Evolutionary conservation across 53 echinoderm and acorn worm species (phyloP).

Genomic region (Arbacia lixula): DNA sequence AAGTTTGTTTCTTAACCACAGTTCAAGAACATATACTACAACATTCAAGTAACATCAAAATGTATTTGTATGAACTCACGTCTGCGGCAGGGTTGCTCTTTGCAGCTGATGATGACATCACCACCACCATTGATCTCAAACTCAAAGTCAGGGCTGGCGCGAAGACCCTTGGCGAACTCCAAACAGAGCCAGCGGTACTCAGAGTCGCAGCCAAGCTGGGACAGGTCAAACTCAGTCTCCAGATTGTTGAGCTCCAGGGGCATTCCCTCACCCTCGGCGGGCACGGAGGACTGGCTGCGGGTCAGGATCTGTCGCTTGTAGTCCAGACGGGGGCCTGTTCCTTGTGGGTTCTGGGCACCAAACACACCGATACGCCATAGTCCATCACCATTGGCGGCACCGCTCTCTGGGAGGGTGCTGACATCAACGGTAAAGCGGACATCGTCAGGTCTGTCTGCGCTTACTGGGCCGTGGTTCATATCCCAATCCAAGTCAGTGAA

Average conservation of each 20-base stretch:
- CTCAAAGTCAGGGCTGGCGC: conserved; percentile 82
- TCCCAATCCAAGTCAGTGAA: conserved; percentile 78
- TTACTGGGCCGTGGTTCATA: conserved; percentile 42
- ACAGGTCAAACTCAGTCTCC: conserved; percentile 71
- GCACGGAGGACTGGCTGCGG: conserved; percentile 61
- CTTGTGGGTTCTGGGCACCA: conserved; percentile 61
- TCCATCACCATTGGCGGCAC: conserved; percentile 70
- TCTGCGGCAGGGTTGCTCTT: conserved; percentile 82
- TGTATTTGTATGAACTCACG: no score
- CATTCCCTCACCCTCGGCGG: conserved; percentile 56
- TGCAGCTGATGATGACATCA: conserved; percentile 73
- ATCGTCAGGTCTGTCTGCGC: conserved; percentile 48
- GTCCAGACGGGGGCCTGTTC: conserved; percentile 47
- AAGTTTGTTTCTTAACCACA: no score
- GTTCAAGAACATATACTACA: background rate
- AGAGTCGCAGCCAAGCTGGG: conserved; percentile 74
- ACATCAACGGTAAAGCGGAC: conserved; percentile 61
- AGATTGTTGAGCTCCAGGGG: conserved; percentile 60
- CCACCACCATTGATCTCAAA: conserved; percentile 67
- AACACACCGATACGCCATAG: conserved; percentile 92
- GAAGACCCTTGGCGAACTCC: conserved; percentile 86
- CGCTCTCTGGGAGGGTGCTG: conserved; percentile 56
- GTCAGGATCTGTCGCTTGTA: conserved; percentile 82
- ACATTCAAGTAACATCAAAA: background rate
- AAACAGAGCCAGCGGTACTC: conserved; percentile 85